phyloP scores from a whole-genome alignment of 2,113 vertebrate species.

The Trematocara unimaculatum region DNA sequence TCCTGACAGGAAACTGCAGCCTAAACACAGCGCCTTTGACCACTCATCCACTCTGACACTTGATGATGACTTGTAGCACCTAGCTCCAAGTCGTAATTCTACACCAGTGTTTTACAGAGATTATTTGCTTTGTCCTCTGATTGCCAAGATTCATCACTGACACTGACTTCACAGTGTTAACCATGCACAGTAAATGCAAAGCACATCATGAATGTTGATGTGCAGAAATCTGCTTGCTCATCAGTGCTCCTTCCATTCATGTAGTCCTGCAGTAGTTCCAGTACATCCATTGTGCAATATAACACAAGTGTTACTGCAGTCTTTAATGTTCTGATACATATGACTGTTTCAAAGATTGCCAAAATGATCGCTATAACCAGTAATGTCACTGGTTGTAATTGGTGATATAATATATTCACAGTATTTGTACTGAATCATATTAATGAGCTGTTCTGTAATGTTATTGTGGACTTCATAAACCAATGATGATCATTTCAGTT shows the following conservation, averaged over 20 bases:
- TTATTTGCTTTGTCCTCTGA: not conserved
- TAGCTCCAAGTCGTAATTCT: accelerated
- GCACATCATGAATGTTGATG: not conserved
- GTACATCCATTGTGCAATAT: not conserved
- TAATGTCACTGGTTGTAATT: not conserved
- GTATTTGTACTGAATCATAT: not conserved
- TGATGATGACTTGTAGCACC: accelerated
- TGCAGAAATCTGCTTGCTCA: not conserved
- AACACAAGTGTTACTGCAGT: not conserved
- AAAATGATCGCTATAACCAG: not conserved
- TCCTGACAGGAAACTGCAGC: accelerated
- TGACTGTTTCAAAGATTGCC: not conserved
- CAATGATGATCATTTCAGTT: not conserved
- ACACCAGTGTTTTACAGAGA: not conserved
- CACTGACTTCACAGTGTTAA: not conserved
- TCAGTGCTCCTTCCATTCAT: not conserved
- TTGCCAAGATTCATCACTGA: not conserved
- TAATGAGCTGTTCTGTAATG: not conserved
- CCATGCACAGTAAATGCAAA: not conserved
- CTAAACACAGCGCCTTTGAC: accelerated
- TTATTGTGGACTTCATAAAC: not conserved
- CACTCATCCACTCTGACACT: accelerated
- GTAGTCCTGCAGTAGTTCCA: not conserved
- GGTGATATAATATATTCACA: not conserved
- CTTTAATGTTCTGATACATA: not conserved